Conservation (phyloP, 2,113 vertebrate species). For the Vombatus ursinus region DNA sequence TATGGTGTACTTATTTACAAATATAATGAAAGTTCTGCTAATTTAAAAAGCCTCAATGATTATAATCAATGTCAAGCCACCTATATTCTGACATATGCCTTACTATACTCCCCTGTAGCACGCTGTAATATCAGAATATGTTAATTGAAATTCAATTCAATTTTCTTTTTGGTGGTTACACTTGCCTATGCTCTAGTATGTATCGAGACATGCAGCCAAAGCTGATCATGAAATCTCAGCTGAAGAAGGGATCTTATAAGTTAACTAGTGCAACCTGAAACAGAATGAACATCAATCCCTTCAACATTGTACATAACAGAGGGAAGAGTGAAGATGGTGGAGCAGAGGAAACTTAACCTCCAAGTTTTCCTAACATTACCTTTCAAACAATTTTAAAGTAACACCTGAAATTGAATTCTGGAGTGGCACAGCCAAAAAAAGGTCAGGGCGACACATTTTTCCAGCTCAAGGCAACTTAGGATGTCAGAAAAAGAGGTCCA, state of each 20-base stretch:
- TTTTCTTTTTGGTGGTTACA: not conserved
- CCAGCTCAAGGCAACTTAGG: not conserved
- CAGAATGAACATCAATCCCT: not conserved
- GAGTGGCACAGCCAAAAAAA: not conserved
- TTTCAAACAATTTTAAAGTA: not conserved
- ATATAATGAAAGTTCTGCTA: slow-evolving; percentile 8
- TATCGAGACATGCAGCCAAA: not conserved
- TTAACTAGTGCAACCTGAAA: not conserved
- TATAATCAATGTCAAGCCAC: not conserved
- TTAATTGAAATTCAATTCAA: not conserved
- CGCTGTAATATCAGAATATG: not conserved
- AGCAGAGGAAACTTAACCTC: not conserved
- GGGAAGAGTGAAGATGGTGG: not conserved
- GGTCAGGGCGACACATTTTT: not conserved
- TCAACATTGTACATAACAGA: not conserved
- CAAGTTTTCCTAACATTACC: not conserved
- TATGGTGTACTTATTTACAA: slow-evolving; percentile 13
- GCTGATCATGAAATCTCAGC: not conserved
- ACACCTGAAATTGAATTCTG: not conserved
- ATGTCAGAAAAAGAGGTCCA: not conserved
- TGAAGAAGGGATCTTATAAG: not conserved
- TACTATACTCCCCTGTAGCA: not conserved
- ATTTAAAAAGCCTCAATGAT: slow-evolving; percentile 32
- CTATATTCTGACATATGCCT: not conserved
- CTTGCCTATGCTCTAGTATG: not conserved